phyloP scores from a whole-genome alignment of 1,140 invertebrate species.

The Adoxophyes honmai region DNA sequence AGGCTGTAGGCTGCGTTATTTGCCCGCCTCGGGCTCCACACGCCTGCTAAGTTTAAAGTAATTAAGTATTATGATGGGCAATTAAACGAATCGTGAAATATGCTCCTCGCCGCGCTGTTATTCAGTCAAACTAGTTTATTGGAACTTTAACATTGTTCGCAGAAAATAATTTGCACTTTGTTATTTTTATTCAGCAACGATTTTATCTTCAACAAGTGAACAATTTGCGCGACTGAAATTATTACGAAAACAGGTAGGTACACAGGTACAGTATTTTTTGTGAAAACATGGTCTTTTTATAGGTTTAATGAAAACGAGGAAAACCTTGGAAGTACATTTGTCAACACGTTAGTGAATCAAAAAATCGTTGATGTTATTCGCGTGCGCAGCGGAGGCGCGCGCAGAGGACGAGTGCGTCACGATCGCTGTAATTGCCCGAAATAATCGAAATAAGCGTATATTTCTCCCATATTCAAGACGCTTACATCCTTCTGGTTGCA shows the following conservation, averaged over 20 bases:
- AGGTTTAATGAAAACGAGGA: too few relatives aligned
- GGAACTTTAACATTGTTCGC: background rate
- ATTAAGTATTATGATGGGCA: conserved; percentile 15
- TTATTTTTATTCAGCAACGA: too few relatives aligned
- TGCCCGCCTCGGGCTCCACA: background rate
- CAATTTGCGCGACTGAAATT: too few relatives aligned
- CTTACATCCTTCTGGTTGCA: background rate
- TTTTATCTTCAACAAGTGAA: too few relatives aligned
- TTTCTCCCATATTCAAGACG: background rate
- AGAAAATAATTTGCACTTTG: too few relatives aligned
- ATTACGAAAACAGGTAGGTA: too few relatives aligned
- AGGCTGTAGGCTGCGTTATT: background rate
- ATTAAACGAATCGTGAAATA: conserved; percentile 12
- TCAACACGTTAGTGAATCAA: background rate
- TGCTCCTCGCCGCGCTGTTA: background rate
- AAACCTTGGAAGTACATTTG: background rate
- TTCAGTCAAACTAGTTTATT: background rate
- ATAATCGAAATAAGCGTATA: conserved; percentile 16
- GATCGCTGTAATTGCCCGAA: conserved; percentile 20
- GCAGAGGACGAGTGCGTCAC: conserved; percentile 34
- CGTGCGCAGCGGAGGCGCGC: conserved; percentile 16
- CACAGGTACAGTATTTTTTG: too few relatives aligned
- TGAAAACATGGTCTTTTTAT: too few relatives aligned
- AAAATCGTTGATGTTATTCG: conserved; percentile 26
- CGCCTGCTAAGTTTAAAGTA: conserved; percentile 10